These are phyloP conservation scores for Mus musculus DNA, from an alignment of 2,113 vertebrate genomes.

Conservation along the genomic window DNA sequence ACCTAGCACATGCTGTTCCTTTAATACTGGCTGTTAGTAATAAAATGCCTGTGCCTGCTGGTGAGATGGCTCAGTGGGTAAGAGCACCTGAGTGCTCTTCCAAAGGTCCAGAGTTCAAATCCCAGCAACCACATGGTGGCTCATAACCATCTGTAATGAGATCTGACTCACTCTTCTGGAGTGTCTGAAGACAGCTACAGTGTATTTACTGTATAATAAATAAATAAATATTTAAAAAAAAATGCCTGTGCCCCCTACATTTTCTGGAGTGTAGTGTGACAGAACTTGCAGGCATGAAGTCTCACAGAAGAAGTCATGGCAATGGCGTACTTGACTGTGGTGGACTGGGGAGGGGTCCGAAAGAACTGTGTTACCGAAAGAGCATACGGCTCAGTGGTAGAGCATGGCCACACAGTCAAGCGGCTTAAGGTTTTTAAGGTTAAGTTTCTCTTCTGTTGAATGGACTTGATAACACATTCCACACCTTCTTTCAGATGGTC, in stretches of 20 bases:
- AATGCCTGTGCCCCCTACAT: too few species aligned
- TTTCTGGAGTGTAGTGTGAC: neutral
- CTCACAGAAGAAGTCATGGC: neutral
- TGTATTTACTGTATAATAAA: too few species aligned
- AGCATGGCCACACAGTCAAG: neutral
- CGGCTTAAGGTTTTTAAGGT: neutral
- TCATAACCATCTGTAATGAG: too few species aligned
- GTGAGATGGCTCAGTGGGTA: too few species aligned
- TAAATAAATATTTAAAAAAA: too few species aligned
- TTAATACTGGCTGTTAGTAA: neutral
- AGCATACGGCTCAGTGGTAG: neutral
- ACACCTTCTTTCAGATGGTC: neutral
- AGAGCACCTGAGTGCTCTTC: too few species aligned
- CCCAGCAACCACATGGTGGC: too few species aligned
- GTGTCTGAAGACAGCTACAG: too few species aligned
- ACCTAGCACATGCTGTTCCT: neutral
- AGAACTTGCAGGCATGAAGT: neutral
- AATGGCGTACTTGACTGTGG: neutral
- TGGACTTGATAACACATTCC: neutral
- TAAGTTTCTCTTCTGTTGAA: neutral
- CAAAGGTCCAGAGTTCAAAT: too few species aligned
- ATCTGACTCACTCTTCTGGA: too few species aligned
- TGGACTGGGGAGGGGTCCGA: neutral
- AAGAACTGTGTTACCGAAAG: neutral
- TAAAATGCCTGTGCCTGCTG: too few species aligned